phyloP scores from a whole-genome alignment of 2,797 vertebrate genomes.

The Pempheris klunzingeri region DNA sequence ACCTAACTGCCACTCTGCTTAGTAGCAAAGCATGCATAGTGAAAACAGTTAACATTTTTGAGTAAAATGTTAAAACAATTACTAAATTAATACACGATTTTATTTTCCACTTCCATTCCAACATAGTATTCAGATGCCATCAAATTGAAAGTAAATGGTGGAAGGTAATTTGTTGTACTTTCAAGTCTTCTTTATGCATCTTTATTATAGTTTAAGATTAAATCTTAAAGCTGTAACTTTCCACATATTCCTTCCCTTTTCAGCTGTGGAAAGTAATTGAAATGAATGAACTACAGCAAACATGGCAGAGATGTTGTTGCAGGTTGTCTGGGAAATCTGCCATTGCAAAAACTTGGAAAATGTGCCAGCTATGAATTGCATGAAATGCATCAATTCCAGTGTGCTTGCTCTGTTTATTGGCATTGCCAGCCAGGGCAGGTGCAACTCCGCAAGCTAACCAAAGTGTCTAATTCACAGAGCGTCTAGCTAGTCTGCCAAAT shows the following conservation, averaged over 20 bases:
- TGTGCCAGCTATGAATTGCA: neutral
- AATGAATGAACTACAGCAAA: neutral
- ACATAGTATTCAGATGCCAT: conserved; percentile 3
- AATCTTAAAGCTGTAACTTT: conserved; percentile 5
- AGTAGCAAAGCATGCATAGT: conserved; percentile 46
- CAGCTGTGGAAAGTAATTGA: neutral
- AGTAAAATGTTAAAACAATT: conserved; percentile 16
- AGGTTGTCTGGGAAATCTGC: neutral
- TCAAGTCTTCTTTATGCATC: neutral
- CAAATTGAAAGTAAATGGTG: neutral
- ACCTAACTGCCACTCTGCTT: conserved; percentile 49
- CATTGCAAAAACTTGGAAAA: neutral
- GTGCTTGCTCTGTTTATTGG: neutral
- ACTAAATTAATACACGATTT: conserved; percentile 10
- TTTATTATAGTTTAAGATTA: neutral
- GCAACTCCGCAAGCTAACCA: neutral
- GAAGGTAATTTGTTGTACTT: neutral
- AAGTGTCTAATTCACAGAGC: neutral
- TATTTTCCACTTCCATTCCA: neutral
- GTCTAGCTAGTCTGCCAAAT: neutral
- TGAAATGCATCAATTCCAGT: neutral
- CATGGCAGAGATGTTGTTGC: neutral
- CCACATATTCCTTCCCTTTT: neutral
- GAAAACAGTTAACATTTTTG: conserved; percentile 39
- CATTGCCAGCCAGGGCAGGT: neutral